Conservation (phyloP, 1,140 invertebrate species). For the Drosophila miranda region DNA sequence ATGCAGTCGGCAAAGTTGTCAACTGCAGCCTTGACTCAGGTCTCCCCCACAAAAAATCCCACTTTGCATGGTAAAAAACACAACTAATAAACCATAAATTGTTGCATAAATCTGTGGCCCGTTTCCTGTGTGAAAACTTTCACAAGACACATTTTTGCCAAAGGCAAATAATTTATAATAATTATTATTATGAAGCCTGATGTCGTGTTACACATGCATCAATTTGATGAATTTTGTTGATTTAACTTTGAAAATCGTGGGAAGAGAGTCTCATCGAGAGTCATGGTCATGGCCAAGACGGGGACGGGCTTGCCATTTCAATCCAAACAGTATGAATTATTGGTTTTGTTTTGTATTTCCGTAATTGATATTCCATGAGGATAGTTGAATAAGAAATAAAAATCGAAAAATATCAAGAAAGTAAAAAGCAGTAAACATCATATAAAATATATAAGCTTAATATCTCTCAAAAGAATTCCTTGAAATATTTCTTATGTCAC, state of each 20-base stretch:
- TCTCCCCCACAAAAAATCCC: constrained; percentile 6
- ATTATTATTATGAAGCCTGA: constrained; percentile 47
- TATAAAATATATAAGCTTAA: constrained; percentile 1
- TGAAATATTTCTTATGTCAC: constrained; percentile 8
- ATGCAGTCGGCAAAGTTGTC: constrained; percentile 50
- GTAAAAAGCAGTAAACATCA: not conserved
- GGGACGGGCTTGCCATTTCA: constrained; percentile 3
- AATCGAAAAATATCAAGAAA: no score
- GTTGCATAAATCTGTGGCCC: constrained; percentile 67
- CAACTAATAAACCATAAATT: constrained; percentile 37
- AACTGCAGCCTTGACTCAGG: constrained; percentile 55
- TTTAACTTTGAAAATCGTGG: constrained; percentile 27
- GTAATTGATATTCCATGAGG: not conserved
- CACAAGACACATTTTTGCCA: constrained; percentile 43
- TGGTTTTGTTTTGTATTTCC: not conserved
- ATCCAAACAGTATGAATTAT: not conserved
- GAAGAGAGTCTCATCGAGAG: constrained; percentile 39
- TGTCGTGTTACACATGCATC: constrained; percentile 58
- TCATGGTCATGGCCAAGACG: constrained; percentile 62
- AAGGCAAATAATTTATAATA: constrained; percentile 41
- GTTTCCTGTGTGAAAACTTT: constrained; percentile 69
- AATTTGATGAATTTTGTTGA: constrained; percentile 40
- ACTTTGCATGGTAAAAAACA: constrained; percentile 48
- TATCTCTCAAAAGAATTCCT: no score
- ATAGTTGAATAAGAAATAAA: no score